phyloP scores from a whole-genome alignment of 2,888 invertebrate genomes.

The Lasioglossum figueresi region DNA sequence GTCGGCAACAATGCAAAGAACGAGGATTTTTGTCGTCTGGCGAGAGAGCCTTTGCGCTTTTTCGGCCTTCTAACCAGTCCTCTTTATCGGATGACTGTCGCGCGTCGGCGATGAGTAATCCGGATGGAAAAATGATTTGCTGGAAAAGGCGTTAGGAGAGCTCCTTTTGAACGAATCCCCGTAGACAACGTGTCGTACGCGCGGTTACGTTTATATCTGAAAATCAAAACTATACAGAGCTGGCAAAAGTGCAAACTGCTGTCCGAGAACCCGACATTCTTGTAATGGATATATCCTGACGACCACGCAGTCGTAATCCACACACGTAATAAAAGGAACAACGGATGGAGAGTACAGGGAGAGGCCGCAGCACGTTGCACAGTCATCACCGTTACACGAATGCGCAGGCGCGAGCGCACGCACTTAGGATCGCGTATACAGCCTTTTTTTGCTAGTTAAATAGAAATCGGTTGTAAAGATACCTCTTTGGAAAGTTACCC shows the following conservation, averaged over 20 bases:
- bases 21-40: conserved; percentile 8
- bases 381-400: conserved; percentile 70
- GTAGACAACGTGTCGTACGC: neutral
- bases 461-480: conserved; percentile 32
- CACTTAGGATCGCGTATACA: conserved; percentile 41
- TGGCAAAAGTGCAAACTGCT: conserved; percentile 66
- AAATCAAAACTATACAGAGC: conserved; percentile 60
- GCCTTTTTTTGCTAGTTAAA: conserved; percentile 48
- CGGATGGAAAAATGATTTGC: neutral
- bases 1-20: conserved; percentile 44
- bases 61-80: neutral
- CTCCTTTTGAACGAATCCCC: neutral
- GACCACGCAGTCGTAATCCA: conserved; percentile 67
- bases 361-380: conserved; percentile 61
- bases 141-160: conserved; percentile 1
- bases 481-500: neutral
- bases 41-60: neutral
- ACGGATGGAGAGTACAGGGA: conserved; percentile 64
- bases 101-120: neutral
- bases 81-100: neutral
- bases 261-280: conserved; percentile 65
- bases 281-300: conserved; percentile 71
- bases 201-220: conserved; percentile 26
- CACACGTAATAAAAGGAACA: conserved; percentile 71
- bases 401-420: conserved; percentile 60